A percentile compares a stretch with the other conserved stretches of the same genome.
phyloP scores from a whole-genome alignment of 2,888 invertebrate species.

The Pimpla rufipes region DNA sequence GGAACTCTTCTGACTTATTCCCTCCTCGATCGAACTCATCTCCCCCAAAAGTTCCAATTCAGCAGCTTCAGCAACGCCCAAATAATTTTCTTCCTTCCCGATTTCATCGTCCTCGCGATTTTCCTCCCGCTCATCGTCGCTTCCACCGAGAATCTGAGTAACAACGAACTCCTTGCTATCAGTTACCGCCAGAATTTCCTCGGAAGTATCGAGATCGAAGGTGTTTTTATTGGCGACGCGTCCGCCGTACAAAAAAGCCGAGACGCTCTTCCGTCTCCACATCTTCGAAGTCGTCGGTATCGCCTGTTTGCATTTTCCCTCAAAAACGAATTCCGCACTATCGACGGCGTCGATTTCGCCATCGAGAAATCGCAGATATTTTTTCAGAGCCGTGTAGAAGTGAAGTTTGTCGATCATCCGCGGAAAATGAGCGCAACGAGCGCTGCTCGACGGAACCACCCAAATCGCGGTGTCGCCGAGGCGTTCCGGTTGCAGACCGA shows the following conservation, averaged over 20 bases:
- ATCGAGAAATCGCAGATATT: conserved; percentile 78
- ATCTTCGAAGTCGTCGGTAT: conserved; percentile 81
- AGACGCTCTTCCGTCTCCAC: conserved; percentile 81
- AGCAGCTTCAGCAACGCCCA: conserved; percentile 1
- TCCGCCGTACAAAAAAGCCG: conserved; percentile 80
- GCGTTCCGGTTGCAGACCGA: conserved; percentile 80
- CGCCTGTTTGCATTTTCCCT: conserved; percentile 79
- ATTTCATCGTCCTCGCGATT: neutral
- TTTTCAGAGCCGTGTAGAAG: conserved; percentile 81
- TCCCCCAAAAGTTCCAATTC: neutral
- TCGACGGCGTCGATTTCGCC: conserved; percentile 78
- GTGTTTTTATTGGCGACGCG: conserved; percentile 81
- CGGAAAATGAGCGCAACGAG: conserved; percentile 83
- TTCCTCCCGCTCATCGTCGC: conserved; percentile 21
- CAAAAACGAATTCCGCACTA: conserved; percentile 78
- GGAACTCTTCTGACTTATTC: conserved; percentile 21
- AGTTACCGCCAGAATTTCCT: conserved; percentile 75
- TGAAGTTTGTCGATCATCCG: conserved; percentile 83
- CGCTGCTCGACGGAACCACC: conserved; percentile 84
- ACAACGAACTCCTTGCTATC: conserved; percentile 78
- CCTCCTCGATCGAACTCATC: conserved; percentile 15
- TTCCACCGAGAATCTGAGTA: conserved; percentile 65
- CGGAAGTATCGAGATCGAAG: conserved; percentile 76
- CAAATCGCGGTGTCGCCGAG: conserved; percentile 80
- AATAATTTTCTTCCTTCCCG: neutral